Evolutionary conservation across 2,113 vertebrate genomes (phyloP).

Genomic region (Formicarius rufipectus): DNA sequence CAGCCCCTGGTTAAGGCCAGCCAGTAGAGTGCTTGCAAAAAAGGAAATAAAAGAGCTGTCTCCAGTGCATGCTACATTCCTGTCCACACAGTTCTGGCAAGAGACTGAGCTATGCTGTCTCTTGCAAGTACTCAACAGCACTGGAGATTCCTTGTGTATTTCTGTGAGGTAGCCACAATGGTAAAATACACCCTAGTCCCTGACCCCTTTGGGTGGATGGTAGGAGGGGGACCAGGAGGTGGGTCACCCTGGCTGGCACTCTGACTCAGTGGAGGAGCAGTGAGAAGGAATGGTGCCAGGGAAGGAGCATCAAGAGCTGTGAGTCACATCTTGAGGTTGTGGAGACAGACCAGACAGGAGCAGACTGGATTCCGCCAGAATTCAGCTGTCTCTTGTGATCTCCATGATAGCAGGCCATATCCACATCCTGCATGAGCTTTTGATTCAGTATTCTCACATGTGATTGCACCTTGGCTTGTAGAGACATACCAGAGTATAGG

Average conservation of each 20-base stretch:
- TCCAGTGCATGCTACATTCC: neutral
- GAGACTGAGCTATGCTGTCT: neutral
- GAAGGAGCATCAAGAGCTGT: neutral
- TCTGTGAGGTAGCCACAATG: neutral
- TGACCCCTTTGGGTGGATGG: fast-evolving
- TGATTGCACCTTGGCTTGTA: neutral
- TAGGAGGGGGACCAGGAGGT: neutral
- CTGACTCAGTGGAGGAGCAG: neutral
- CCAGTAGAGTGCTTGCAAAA: neutral
- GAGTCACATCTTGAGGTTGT: fast-evolving
- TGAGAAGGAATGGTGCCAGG: neutral
- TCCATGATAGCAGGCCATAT: neutral
- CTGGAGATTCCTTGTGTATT: neutral
- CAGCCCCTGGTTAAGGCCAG: neutral
- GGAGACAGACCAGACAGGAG: neutral
- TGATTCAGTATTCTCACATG: fast-evolving
- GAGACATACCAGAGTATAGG: neutral
- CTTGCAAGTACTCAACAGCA: neutral
- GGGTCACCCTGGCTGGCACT: neutral
- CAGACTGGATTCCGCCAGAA: neutral
- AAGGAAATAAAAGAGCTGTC: neutral
- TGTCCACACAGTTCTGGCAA: neutral
- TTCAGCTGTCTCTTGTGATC: neutral
- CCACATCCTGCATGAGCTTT: neutral
- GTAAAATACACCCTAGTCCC: neutral